Conservation (phyloP, 1,140 invertebrate genomes). For the Rhagoletis zephyria region DNA sequence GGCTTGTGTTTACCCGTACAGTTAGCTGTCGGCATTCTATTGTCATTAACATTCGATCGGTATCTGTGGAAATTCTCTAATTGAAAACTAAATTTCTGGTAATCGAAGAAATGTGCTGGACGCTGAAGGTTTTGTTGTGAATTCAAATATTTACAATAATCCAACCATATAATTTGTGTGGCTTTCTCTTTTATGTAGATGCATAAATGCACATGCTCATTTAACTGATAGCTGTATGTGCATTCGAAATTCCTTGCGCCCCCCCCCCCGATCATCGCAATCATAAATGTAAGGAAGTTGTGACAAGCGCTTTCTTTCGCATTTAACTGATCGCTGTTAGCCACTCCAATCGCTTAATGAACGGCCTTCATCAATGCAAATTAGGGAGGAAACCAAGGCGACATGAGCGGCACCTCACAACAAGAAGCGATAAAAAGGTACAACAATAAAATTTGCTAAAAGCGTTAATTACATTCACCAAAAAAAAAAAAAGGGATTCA, state of each 20-base stretch:
- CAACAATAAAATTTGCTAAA: conserved; percentile 63
- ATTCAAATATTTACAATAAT: background rate
- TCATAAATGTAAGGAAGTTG: conserved; percentile 43
- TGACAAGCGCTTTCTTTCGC: conserved; percentile 41
- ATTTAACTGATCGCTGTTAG: conserved; percentile 28
- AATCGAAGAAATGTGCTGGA: background rate
- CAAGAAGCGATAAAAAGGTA: conserved; percentile 54
- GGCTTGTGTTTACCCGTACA: no score
- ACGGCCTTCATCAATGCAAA: conserved; percentile 55
- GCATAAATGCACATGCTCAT: background rate
- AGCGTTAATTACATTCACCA: conserved; percentile 69
- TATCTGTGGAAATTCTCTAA: conserved; percentile 9
- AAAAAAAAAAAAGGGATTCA: conserved; percentile 54
- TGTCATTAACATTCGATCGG: background rate
- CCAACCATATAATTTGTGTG: background rate
- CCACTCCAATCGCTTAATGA: conserved; percentile 27
- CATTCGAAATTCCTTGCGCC: background rate
- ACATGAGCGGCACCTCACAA: conserved; percentile 48
- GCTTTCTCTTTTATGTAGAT: background rate
- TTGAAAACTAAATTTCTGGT: background rate
- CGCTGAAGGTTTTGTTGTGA: background rate
- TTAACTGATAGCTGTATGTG: background rate
- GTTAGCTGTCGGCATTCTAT: background rate
- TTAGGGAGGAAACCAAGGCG: conserved; percentile 34
- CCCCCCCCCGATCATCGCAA: background rate